These are phyloP conservation scores for Condylostylus longicornis DNA, from an alignment of 1,140 invertebrate species.

Conservation along the genomic window DNA sequence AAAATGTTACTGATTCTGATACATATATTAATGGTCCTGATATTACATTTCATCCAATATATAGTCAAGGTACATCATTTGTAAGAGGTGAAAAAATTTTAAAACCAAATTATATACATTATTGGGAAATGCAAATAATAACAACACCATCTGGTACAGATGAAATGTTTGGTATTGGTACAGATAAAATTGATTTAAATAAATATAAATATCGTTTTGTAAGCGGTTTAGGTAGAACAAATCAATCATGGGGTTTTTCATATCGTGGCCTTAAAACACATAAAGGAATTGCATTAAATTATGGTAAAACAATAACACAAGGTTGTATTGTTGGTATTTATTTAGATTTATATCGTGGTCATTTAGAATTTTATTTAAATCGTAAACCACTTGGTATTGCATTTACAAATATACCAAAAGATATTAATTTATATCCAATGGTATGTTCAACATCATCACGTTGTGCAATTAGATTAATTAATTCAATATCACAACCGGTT, in stretches of 20 bases:
- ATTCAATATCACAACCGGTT: constrained; percentile 36
- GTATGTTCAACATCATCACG: constrained; percentile 59
- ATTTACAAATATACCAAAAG: constrained; percentile 24
- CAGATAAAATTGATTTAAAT: constrained; percentile 42
- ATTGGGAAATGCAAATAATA: constrained; percentile 66
- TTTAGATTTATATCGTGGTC: constrained; percentile 57
- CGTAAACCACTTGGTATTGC: constrained; percentile 31
- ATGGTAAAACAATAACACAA: constrained; percentile 41
- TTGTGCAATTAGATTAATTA: constrained; percentile 48
- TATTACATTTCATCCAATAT: constrained; percentile 48
- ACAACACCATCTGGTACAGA: constrained; percentile 61
- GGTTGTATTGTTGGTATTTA: constrained; percentile 48
- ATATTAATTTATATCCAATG: constrained; percentile 50
- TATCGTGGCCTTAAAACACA: constrained; percentile 55
- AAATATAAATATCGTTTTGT: constrained; percentile 42
- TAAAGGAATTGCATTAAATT: constrained; percentile 35
- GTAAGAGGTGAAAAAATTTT: constrained; percentile 45
- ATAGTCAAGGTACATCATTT: constrained; percentile 55
- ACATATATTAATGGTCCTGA: constrained; percentile 16
- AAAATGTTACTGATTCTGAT: constrained; percentile 14
- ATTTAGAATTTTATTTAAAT: constrained; percentile 56
- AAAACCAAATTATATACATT: constrained; percentile 47
- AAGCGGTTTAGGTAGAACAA: constrained; percentile 52
- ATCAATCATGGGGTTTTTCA: constrained; percentile 64
- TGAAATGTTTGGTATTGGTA: constrained; percentile 76